Percentiles rank a stretch among this genome's conserved stretches.
Conservation (phyloP, 2,888 invertebrate species). For the Drosophila subquinaria region DNA sequence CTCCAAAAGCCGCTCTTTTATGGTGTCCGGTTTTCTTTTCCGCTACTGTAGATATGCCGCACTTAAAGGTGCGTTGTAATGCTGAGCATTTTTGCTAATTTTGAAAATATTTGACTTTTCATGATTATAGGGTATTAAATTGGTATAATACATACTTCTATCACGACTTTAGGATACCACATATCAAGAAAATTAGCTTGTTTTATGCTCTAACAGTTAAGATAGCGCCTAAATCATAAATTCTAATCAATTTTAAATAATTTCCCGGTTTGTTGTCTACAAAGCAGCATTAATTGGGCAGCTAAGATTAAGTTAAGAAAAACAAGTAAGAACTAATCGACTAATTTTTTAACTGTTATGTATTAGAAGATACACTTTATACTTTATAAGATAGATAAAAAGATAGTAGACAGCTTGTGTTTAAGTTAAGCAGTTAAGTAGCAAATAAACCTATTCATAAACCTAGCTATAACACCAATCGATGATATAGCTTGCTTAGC, state of each 20-base stretch:
- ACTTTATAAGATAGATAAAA: background rate
- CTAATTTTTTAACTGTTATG: too few relatives aligned
- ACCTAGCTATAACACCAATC: background rate
- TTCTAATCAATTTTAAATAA: conserved; percentile 23
- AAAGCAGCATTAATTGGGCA: conserved; percentile 18
- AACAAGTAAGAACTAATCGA: conserved; percentile 2
- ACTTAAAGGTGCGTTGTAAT: background rate
- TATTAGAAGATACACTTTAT: background rate
- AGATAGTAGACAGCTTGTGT: background rate
- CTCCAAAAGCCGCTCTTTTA: too few relatives aligned
- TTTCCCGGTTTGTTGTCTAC: conserved; percentile 1
- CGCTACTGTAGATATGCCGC: background rate
- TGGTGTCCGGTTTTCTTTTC: too few relatives aligned
- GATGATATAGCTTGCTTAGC: background rate
- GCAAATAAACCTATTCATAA: background rate
- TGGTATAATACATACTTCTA: background rate
- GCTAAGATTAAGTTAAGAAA: conserved; percentile 5
- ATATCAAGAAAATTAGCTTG: conserved; percentile 11
- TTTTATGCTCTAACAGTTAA: conserved; percentile 6
- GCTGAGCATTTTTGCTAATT: background rate
- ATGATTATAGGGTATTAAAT: background rate
- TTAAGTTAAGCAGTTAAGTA: background rate
- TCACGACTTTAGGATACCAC: background rate
- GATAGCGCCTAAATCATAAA: conserved; percentile 19
- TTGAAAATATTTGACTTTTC: background rate